phyloP scores from a whole-genome alignment of 2,113 vertebrate genomes.

The Proterorhinus semilunaris region DNA sequence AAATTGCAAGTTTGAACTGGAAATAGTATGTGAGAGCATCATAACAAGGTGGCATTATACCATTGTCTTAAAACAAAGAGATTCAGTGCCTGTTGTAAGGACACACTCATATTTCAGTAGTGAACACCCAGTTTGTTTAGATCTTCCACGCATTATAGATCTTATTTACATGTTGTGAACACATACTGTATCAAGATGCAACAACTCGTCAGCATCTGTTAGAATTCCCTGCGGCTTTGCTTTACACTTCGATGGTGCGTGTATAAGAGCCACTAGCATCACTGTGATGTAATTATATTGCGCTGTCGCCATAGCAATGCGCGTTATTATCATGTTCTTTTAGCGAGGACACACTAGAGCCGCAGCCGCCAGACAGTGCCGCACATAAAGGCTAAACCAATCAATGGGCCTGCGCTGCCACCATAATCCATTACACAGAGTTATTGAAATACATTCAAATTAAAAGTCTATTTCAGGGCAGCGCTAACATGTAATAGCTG shows the following conservation, averaged over 20 bases:
- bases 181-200: slow-evolving; percentile 65
- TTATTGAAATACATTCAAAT: slow-evolving; percentile 73
- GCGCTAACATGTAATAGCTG: slow-evolving; percentile 60
- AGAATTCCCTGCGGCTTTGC: slow-evolving; percentile 55
- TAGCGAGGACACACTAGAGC: slow-evolving; percentile 38
- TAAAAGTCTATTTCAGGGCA: slow-evolving; percentile 65
- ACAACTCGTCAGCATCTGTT: slow-evolving; percentile 66
- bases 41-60: too few relatives aligned
- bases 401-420: slow-evolving; percentile 58
- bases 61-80: too few relatives aligned
- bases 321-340: slow-evolving; percentile 54
- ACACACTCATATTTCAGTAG: background rate
- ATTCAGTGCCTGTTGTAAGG: background rate
- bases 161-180: slow-evolving; percentile 40
- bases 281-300: slow-evolving; percentile 33
- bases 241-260: slow-evolving; percentile 42
- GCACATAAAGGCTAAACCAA: slow-evolving; percentile 65
- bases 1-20: too few relatives aligned
- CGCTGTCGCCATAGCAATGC: slow-evolving; percentile 37
- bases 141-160: slow-evolving; percentile 30
- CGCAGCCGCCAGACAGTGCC: slow-evolving; percentile 31
- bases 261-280: background rate
- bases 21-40: too few relatives aligned
- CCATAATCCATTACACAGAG: slow-evolving; percentile 62
- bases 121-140: background rate